These are phyloP conservation scores for Myiozetetes cayanensis DNA, from an alignment of 2,113 vertebrate genomes.

Conservation along the genomic window DNA sequence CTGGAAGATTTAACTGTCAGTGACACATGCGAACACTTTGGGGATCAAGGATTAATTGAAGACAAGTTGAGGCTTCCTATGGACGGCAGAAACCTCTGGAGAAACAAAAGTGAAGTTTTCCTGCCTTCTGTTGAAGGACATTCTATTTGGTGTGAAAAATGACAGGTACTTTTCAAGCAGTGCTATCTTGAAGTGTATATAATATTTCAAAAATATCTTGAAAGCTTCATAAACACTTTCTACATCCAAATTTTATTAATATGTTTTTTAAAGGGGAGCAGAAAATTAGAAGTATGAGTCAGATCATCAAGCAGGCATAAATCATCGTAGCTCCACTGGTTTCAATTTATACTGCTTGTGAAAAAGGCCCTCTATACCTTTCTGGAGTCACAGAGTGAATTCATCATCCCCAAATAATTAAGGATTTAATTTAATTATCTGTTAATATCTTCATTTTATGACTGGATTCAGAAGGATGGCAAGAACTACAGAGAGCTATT, in stretches of 20 bases:
- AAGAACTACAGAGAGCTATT: conserved; percentile 21
- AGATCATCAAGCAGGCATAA: conserved; percentile 32
- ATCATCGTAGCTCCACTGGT: conserved; percentile 36
- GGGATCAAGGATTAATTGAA: background rate
- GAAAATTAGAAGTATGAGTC: conserved; percentile 60
- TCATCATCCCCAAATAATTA: conserved; percentile 64
- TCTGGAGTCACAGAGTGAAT: conserved; percentile 43
- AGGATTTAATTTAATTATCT: conserved; percentile 53
- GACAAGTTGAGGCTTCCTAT: background rate
- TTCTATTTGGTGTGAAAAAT: background rate
- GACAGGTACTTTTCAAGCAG: background rate
- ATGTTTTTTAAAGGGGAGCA: conserved; percentile 40
- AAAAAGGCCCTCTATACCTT: conserved; percentile 45
- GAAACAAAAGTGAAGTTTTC: background rate
- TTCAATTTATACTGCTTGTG: conserved; percentile 37
- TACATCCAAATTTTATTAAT: conserved; percentile 37
- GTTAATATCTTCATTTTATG: conserved; percentile 35
- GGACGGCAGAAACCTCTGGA: background rate
- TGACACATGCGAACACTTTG: background rate
- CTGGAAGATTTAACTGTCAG: background rate
- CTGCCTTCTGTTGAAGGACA: background rate
- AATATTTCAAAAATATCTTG: conserved; percentile 22
- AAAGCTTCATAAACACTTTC: conserved; percentile 45
- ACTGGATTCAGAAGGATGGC: conserved; percentile 20
- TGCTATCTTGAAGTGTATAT: background rate